Base-by-base conservation (phyloP, 2,888 invertebrate species). In the Agrotis clavis region DNA sequence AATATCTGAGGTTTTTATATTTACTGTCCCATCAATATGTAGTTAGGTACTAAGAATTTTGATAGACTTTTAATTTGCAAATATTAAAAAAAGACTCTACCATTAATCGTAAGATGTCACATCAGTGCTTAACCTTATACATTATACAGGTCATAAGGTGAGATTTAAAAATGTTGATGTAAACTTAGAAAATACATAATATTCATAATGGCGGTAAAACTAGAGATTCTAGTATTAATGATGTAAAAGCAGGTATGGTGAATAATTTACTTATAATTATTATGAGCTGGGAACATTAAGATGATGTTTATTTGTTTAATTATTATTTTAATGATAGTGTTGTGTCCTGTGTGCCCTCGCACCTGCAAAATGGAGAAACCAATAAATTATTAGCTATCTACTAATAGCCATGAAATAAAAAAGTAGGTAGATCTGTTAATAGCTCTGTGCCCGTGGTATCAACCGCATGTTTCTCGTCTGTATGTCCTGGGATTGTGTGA, bases 101-200 rank as follows among this genome's bases (percentile, higher is more conserved):
- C 1, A 19, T 14, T 18, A 35, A 59, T n/a, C 51, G 63, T 14
- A 2, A 6, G 18, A 47, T 4, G 19, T 18, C 56, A 57, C 65
- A 47, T 4, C 50, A 47, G 62, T 47, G 25, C 65, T 47, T 51
- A 59, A 62, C 67, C 62, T 79, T 51, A 78, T 16, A n/a, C n/a
- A n/a, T n/a, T n/a, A 41, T 60, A 51, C 64, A 74, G 85, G 86
- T 86, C 75, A 79, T 19, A 67, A 83, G 82, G 80, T 85, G 73
- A 83, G 61, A 70, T 69, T 65, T 30, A 54, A 74, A 74, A 82
- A 70, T 70, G 56, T 57, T 63, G 72, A 81, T 82, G 72, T 66
- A 67, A 80, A 77, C 67, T 61, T 77, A 84, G 82, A 84, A 86
- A 86, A 77, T 78, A 81, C 47, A 35, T 77, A 54, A 54, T 71